These are phyloP conservation scores for Cerastis rubricosa DNA, from an alignment of 2,888 invertebrate species.

Conservation along the genomic window DNA sequence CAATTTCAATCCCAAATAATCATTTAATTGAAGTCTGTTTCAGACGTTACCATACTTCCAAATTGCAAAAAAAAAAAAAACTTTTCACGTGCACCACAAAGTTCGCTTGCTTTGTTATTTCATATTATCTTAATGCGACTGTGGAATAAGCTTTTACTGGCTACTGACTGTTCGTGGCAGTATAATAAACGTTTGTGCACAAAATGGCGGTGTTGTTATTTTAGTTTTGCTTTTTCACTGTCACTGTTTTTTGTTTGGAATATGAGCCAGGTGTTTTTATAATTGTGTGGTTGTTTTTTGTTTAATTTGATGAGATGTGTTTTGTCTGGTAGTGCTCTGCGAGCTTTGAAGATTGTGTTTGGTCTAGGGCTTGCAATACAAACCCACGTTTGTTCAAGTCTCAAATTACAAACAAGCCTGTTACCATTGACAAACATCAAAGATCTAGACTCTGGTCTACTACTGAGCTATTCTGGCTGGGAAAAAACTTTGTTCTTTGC, in stretches of 20 bases:
- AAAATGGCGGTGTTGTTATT: constrained; percentile 53
- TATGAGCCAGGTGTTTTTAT: constrained; percentile 42
- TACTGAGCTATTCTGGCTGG: not conserved
- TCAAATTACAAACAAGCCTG: too few relatives aligned
- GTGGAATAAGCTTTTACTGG: constrained; percentile 67
- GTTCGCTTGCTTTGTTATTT: constrained; percentile 67
- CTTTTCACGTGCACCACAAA: constrained; percentile 63
- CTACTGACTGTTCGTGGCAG: constrained; percentile 65
- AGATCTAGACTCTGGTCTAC: too few relatives aligned
- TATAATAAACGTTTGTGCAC: constrained; percentile 64
- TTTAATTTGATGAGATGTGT: not conserved
- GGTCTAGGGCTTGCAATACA: not conserved
- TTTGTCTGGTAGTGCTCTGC: not conserved
- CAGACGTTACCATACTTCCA: constrained; percentile 51
- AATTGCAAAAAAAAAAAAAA: constrained; percentile 63
- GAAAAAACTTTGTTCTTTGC: not conserved
- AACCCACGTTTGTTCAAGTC: not conserved
- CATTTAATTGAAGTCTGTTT: constrained; percentile 52
- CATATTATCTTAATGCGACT: constrained; percentile 71
- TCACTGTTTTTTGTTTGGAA: constrained; percentile 43
- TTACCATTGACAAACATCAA: accelerated
- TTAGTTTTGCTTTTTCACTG: constrained; percentile 51
- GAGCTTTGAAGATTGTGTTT: not conserved
- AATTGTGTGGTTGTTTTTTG: constrained; percentile 25
- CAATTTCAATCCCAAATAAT: not conserved